These are phyloP conservation scores for Hyles euphorbiae DNA, from an alignment of 1,140 invertebrate genomes.

Conservation along the genomic window DNA sequence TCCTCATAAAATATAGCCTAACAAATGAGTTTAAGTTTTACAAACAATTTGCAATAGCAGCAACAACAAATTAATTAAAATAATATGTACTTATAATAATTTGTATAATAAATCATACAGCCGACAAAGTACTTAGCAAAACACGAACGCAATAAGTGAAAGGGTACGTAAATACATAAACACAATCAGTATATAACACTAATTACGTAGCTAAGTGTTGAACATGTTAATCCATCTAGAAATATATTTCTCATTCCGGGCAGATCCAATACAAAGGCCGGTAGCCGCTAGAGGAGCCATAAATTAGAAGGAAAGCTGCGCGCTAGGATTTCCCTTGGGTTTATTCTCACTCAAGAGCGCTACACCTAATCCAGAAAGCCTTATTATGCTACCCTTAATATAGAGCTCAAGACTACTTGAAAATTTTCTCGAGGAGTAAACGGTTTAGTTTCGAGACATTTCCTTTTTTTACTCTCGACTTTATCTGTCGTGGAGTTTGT, in stretches of 20 bases:
- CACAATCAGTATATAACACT: slow-evolving; percentile 15
- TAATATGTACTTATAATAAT: not conserved
- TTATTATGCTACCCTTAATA: slow-evolving; percentile 73
- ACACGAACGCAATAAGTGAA: too few species aligned
- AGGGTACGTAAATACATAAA: too few species aligned
- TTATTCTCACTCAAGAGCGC: slow-evolving; percentile 73
- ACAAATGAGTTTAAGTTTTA: too few species aligned
- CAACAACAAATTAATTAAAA: too few species aligned
- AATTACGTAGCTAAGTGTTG: slow-evolving; percentile 41
- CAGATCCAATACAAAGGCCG: slow-evolving; percentile 70
- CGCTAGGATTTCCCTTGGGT: slow-evolving; percentile 70
- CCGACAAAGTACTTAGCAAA: not conserved
- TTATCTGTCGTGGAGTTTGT: too few species aligned
- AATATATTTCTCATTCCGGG: slow-evolving; percentile 65
- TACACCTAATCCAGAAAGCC: slow-evolving; percentile 72
- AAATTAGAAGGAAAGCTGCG: slow-evolving; percentile 72
- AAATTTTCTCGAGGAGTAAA: slow-evolving; percentile 64
- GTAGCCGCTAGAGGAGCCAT: slow-evolving; percentile 65
- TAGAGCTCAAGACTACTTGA: slow-evolving; percentile 70
- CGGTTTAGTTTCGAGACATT: slow-evolving; percentile 45
- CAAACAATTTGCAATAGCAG: too few species aligned
- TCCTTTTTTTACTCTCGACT: slow-evolving; percentile 23
- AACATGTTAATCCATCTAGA: slow-evolving; percentile 65
- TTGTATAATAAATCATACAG: not conserved
- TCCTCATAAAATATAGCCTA: too few species aligned